Conservation (phyloP, 2,888 invertebrate genomes). For the Synanthedon formicaeformis region DNA sequence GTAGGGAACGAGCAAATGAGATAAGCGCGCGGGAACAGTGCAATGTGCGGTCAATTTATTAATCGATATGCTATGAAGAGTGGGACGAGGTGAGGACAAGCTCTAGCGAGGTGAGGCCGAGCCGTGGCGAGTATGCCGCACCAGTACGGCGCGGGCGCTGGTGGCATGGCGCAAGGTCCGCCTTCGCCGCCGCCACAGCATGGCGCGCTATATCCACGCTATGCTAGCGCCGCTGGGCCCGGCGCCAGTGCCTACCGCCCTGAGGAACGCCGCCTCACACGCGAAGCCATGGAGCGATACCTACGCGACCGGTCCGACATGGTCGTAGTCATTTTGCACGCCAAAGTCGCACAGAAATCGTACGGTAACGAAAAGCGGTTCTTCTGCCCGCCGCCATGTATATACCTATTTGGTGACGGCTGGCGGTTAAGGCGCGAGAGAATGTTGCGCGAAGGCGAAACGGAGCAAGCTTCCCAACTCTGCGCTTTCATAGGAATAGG, state of each 20-base stretch:
- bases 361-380: conserved; percentile 99
- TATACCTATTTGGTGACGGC: conserved; percentile 97
- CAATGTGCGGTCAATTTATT: conserved; percentile 15
- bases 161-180: conserved; percentile 83
- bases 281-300: conserved; percentile 97
- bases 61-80: conserved; percentile 30
- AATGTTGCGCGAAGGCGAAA: conserved; percentile 90
- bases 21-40: conserved; percentile 20
- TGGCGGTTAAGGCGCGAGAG: conserved; percentile 97
- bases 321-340: conserved; percentile 97
- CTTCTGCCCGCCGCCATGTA: conserved; percentile 99
- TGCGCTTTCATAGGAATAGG: conserved; percentile 99
- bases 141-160: conserved; percentile 79
- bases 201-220: conserved; percentile 74
- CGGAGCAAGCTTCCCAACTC: conserved; percentile 91
- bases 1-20: conserved; percentile 3
- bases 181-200: conserved; percentile 75
- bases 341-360: conserved; percentile 99
- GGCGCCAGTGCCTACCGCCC: conserved; percentile 75
- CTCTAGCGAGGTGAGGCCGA: conserved; percentile 47
- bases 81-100: conserved; percentile 48
- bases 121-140: conserved; percentile 79
- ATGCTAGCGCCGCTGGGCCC: conserved; percentile 68
- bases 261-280: conserved; percentile 85
- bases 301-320: conserved; percentile 94